Evolutionary conservation across 2,888 invertebrate species (phyloP).

Genomic region (Ariolimax columbianus): DNA sequence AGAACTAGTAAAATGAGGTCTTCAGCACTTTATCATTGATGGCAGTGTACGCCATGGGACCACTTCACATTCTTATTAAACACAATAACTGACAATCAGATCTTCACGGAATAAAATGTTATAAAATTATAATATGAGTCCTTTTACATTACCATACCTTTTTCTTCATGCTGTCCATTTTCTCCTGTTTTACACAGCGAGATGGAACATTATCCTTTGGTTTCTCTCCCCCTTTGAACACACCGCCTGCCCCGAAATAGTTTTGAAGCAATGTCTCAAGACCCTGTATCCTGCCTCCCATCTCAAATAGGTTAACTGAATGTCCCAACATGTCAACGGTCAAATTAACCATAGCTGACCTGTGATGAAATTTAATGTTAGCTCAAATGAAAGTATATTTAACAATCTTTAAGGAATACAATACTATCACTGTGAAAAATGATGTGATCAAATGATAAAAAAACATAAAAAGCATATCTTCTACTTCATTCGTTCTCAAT

Average conservation of each 20-base stretch:
- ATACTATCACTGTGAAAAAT: too few species aligned
- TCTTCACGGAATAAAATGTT: background rate
- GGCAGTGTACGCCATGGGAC: too few species aligned
- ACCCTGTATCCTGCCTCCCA: constrained; percentile 90
- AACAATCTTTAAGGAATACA: too few species aligned
- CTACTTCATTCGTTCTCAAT: too few species aligned
- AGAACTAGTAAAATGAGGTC: too few species aligned
- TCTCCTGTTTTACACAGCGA: constrained; percentile 57
- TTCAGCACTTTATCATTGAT: too few species aligned
- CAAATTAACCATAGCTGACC: constrained; percentile 77
- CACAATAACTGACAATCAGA: background rate
- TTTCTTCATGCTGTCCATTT: constrained; percentile 61
- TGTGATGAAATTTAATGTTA: constrained; percentile 38
- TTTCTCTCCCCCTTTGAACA: constrained; percentile 79
- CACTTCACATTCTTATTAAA: too few species aligned
- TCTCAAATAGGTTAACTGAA: constrained; percentile 90
- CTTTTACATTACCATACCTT: constrained; percentile 60
- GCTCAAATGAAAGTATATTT: too few species aligned
- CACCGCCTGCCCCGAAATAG: constrained; percentile 85
- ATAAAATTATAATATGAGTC: background rate
- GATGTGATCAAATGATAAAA: too few species aligned
- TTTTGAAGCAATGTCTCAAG: constrained; percentile 90
- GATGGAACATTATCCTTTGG: constrained; percentile 73
- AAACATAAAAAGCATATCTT: too few species aligned
- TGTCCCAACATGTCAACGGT: constrained; percentile 84